Evolutionary conservation across 2,888 invertebrate genomes (phyloP), one percentile per base, ranked within the genome.

Genomic region (Caradrina clavipalpis): DNA sequence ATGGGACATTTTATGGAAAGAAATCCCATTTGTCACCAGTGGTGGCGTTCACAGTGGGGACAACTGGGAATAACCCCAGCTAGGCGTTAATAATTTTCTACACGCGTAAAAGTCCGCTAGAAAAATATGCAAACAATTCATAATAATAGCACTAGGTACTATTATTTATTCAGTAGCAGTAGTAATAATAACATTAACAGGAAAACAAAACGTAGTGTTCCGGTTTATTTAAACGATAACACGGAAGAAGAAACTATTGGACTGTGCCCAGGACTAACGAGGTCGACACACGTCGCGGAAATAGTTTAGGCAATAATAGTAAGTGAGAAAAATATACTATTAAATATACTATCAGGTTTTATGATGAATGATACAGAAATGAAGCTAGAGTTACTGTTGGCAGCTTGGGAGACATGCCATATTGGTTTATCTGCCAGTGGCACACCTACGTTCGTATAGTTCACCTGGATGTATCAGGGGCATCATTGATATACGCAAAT

Each of bases 241-340:
- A 68, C 75, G 83, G 83, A 83, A 83, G 83, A 83, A 83, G 77
- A 51, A 56, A 35, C 51, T 49, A 54, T 76, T 74, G 56, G 59
- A 65, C 56, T 57, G 56, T 63, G 68, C 39, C 66, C 63, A 57
- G 53, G 62, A 73, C 47, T 10, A 78, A 64, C 59, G 69, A 82
- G 80, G 80, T 61, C 73, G 56, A n/a, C 26, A 11, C 49, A 57
- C 50, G 61, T 26, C 45, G 17, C 65, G 60, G 63, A 73, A 75
- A 56, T 57, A 58, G 31, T 58, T 78, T 22, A 19, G 21, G 13
- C 15, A 53, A n/a, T 50, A 68, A 42, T 66, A 11, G 4, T 6
- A 7, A 39, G 31, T n/a, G 26, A 15, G 31, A 57, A 56, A 47
- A 39, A 53, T 22, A 31, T 64, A 22, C 22, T 35, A 21, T 42